These are phyloP conservation scores for Aphrocallistes beatrix DNA, from an alignment of 37 sponge, comb jelly and placozoan species.

Conservation along the genomic window DNA sequence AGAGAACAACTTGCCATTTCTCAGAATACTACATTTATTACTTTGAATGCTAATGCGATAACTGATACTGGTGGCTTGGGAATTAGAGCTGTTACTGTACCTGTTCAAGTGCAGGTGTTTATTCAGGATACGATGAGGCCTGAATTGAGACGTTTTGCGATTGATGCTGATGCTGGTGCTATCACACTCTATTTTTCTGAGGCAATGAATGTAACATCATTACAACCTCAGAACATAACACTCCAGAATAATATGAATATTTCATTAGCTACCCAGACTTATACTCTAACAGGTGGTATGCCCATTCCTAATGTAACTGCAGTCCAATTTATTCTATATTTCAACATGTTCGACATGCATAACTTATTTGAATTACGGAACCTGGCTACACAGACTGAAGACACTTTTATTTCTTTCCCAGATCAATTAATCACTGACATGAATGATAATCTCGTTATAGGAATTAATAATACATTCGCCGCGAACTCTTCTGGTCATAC, in stretches of 20 bases:
- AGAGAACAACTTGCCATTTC: background rate
- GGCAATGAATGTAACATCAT: slow-evolving; percentile 51
- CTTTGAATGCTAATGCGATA: background rate
- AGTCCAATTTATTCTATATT: slow-evolving; percentile 37
- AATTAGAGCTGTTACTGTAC: background rate
- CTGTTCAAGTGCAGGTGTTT: slow-evolving; percentile 41
- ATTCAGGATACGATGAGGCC: slow-evolving; percentile 55
- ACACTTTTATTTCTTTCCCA: slow-evolving; percentile 37
- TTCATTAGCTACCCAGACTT: slow-evolving; percentile 28
- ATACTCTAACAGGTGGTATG: slow-evolving; percentile 17
- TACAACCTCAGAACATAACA: slow-evolving; percentile 44
- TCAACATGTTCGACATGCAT: slow-evolving; percentile 50
- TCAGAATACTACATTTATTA: background rate
- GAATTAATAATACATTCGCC: slow-evolving; percentile 18
- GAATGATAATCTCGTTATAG: slow-evolving; percentile 34
- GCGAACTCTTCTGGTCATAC: slow-evolving; percentile 22
- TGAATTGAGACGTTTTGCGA: slow-evolving; percentile 48
- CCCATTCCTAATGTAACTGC: slow-evolving; percentile 38
- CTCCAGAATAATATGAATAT: slow-evolving; percentile 49
- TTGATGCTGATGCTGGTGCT: slow-evolving; percentile 39
- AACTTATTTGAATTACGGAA: slow-evolving; percentile 35
- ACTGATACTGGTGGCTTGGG: slow-evolving; percentile 10
- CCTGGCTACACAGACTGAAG: slow-evolving; percentile 22
- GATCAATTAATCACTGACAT: slow-evolving; percentile 43
- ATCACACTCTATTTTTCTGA: slow-evolving; percentile 69